Evolutionary conservation across 2,797 vertebrate species (phyloP), one percentile per base, ranked within the genome.

Genomic region (Cercopithecus mitis): DNA sequence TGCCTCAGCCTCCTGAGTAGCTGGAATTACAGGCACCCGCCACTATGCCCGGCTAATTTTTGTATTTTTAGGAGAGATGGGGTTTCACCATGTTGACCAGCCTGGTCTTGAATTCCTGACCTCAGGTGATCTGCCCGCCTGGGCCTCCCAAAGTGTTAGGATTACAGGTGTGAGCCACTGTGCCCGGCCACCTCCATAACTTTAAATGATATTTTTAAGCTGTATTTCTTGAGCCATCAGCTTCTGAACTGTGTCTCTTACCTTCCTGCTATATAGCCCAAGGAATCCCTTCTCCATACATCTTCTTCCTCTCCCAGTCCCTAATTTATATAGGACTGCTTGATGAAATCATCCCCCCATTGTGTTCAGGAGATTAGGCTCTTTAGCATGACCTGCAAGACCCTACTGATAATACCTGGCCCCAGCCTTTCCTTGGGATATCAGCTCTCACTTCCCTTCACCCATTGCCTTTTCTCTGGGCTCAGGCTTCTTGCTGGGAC

Each of bases 131-230:
- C 4, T 58, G 9, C 57, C 25, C 25, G 0, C 57, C 11, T 58
- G 24, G 25, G 57, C 7, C 57, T 58, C 25, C 57, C 57, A 58
- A 25, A 58, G 10, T 58, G 57, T 10, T 58, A 12, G 57, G 25
- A 58, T 58, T 58, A 27, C 57, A 58, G 57, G 57, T 12, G 25
- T 58, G 57, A 27, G 25, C 4, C 4, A 58, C 57, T 27, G 57
- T 2, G 1, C 57, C 57, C 43, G 36, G 20, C 52, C 20, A 55
- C 52, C 20, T 55, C 52, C 20, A 19, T 67, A n/a, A 67, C 64
- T n/a, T 67, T n/a, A 67, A 73, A 61, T 72, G 30, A 33, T n/a
- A 13, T 72, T 85, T 90, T 70, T 64, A 92, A 92, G 7, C 17
- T 84, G 0, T 58, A 24, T 81, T 93, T 94, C 19, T 75, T 91